These are phyloP conservation scores for Ophiothrix spiculata DNA, from an alignment of 35 echinoderm and acorn worm species.

Conservation along the genomic window DNA sequence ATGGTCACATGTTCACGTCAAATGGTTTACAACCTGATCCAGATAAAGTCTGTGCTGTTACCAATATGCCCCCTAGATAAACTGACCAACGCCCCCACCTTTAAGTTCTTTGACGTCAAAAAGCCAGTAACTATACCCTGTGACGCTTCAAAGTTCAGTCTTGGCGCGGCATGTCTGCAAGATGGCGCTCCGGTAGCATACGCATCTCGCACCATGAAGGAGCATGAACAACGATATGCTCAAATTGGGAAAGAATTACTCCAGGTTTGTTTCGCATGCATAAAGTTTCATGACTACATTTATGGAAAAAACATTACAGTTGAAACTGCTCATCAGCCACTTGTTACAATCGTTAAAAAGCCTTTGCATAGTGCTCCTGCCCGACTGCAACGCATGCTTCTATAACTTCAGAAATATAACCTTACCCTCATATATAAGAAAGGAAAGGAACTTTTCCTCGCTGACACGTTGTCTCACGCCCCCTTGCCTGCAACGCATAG, in stretches of 20 bases:
- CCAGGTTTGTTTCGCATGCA: conserved; percentile 46
- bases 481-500: neutral
- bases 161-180: conserved; percentile 50
- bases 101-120: conserved; percentile 43
- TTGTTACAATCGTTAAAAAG: conserved; percentile 2
- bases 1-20: conserved; percentile 60
- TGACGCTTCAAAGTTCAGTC: conserved; percentile 50
- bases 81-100: conserved; percentile 30
- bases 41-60: conserved; percentile 42
- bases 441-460: conserved; percentile 32
- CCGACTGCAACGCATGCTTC: neutral
- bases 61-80: conserved; percentile 55
- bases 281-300: conserved; percentile 50
- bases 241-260: conserved; percentile 69
- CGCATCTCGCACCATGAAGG: conserved; percentile 41
- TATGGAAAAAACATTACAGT: conserved; percentile 55
- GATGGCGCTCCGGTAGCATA: conserved; percentile 50
- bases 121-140: conserved; percentile 63
- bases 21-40: conserved; percentile 51
- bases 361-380: neutral
- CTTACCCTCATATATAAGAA: conserved; percentile 12
- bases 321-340: conserved; percentile 69
- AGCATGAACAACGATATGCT: conserved; percentile 34
- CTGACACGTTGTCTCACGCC: conserved; percentile 43
- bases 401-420: neutral